Conservation (phyloP, 2,797 vertebrate genomes). For the Chiloscyllium punctatum region DNA sequence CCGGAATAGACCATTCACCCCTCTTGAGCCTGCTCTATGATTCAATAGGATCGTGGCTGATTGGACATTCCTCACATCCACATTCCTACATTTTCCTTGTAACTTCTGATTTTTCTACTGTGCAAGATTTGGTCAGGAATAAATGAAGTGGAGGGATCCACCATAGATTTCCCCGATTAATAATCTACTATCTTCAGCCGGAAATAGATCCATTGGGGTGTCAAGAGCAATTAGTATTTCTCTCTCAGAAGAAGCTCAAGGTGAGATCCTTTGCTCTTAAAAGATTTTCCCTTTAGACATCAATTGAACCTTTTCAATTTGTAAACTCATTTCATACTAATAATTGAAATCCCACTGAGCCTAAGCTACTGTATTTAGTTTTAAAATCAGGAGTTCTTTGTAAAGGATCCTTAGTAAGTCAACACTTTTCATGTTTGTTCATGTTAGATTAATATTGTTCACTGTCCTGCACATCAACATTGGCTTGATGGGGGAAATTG, state of each 20-base stretch:
- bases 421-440: not conserved
- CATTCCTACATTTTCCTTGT: too few relatives aligned
- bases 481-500: not conserved
- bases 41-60: too few relatives aligned
- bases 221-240: not conserved
- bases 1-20: too few relatives aligned
- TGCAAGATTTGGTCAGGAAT: too few relatives aligned
- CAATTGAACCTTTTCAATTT: not conserved
- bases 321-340: not conserved
- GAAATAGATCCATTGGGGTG: not conserved
- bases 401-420: not conserved
- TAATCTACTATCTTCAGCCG: not conserved
- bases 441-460: not conserved
- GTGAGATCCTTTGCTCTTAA: not conserved
- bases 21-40: too few relatives aligned
- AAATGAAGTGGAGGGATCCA: not conserved
- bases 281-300: not conserved
- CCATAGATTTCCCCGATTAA: not conserved
- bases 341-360: not conserved
- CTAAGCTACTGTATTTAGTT: not conserved
- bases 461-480: not conserved
- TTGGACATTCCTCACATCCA: too few relatives aligned
- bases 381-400: not conserved
- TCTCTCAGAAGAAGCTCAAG: not conserved
- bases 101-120: too few relatives aligned